Conservation (phyloP, 2,113 vertebrate species). For the Thomomys bottae region DNA sequence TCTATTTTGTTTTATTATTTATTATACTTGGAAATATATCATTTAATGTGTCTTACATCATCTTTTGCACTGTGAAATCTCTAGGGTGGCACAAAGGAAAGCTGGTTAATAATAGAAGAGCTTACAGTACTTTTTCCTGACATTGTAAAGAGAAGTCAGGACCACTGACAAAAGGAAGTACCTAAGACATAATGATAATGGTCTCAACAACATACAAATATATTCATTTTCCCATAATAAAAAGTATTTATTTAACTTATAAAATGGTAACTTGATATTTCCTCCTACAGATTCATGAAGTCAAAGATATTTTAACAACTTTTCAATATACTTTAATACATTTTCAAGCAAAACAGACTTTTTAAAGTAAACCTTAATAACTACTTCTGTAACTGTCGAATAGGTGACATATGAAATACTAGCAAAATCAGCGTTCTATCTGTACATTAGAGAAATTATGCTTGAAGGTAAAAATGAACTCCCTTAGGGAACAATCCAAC, state of each 20-base stretch:
- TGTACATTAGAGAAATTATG: not conserved
- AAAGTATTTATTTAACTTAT: not conserved
- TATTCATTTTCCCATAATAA: not conserved
- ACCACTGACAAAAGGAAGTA: not conserved
- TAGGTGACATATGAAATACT: not conserved
- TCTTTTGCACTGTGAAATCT: not conserved
- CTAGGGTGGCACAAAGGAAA: not conserved
- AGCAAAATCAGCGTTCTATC: not conserved
- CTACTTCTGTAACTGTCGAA: not conserved
- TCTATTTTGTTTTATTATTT: no score
- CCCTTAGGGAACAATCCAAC: no score
- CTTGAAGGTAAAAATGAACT: not conserved
- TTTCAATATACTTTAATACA: no score
- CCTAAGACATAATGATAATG: not conserved
- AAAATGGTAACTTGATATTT: not conserved
- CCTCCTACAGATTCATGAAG: not conserved
- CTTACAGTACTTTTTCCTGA: not conserved
- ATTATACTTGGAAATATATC: not conserved
- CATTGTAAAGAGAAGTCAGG: not conserved
- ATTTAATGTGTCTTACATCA: not conserved
- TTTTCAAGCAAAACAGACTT: no score
- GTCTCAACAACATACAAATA: not conserved
- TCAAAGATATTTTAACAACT: not conserved
- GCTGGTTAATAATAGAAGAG: not conserved
- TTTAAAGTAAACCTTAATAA: not conserved